Evolutionary conservation across 2,888 invertebrate genomes (phyloP), one percentile per base, ranked within the genome.

Genomic region (Axea sp.): DNA sequence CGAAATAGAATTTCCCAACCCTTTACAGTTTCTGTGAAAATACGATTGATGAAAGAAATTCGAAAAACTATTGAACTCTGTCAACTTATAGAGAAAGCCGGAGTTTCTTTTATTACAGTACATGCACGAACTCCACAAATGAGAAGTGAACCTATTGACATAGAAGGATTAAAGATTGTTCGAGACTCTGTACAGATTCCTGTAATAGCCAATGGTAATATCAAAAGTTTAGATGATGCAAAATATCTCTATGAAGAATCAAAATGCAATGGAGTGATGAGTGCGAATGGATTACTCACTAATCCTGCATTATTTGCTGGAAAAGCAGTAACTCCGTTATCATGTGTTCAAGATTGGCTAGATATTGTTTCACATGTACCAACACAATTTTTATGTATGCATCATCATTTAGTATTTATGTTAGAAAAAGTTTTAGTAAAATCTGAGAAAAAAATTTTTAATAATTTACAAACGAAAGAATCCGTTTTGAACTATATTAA

Each of bases 351-450:
- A 86, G 90, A 94, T 57, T 98, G 97, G 97, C 86, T 95, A 76
- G 89, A 92, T 77, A 91, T 94, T 73, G 92, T 92, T 67, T 89
- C 92, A 37, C 89, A 85, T 47, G 86, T 89, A 51, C 88, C 88
- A 28, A 84, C 89, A 3, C 83, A 80, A 51, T 98, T 95, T 87
- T 92, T 94, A 77, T 93, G 92, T 83, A 96, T 98, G 83, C 99
- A 99, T 88, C 97, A 98, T 86, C 99, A 99, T 88, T 90, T 99
- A 74, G 95, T 96, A 47, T 97, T 96, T 86, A 99, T 99, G 99
- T 90, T 96, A 81, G 96, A 97, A 81, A 94, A 93, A 87, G 85
- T 94, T 28, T 89, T 98, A 78, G 90, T 92, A 0, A 93, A 93
- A 81, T 88, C 90, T 45, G 92, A 95, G 80, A 92, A 95, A 81